Evolutionary conservation across 35 echinoderm and acorn worm genomes (phyloP).

Genomic region (Apostichopus californicus): DNA sequence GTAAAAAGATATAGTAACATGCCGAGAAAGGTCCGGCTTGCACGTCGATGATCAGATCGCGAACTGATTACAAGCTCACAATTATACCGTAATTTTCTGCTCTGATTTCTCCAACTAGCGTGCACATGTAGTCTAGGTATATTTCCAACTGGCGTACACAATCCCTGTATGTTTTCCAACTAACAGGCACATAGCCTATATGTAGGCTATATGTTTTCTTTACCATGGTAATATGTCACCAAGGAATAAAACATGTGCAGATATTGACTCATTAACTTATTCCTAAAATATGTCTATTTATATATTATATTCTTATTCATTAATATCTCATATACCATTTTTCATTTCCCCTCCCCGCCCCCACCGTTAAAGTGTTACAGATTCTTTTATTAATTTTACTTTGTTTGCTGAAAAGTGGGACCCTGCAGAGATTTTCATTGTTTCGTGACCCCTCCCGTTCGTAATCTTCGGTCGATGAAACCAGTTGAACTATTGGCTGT

Average conservation of each 20-base stretch:
- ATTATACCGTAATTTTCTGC: too few species aligned
- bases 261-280: neutral
- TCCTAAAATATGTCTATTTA: neutral
- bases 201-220: too few species aligned
- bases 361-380: neutral
- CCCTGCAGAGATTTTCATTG: neutral
- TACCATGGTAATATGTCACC: neutral
- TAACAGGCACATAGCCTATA: too few species aligned
- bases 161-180: too few species aligned
- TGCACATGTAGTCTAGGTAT: too few species aligned
- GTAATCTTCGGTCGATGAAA: neutral
- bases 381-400: neutral
- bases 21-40: too few species aligned
- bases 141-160: too few species aligned
- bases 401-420: neutral
- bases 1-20: too few species aligned
- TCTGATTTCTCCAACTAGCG: too few species aligned
- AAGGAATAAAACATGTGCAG: neutral
- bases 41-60: too few species aligned
- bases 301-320: neutral
- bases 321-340: neutral
- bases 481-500: neutral
- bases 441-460: neutral
- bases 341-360: neutral
- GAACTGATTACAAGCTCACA: too few species aligned